These are phyloP conservation scores for Drosophila subquinaria DNA, from an alignment of 2,888 invertebrate genomes.

Conservation along the genomic window DNA sequence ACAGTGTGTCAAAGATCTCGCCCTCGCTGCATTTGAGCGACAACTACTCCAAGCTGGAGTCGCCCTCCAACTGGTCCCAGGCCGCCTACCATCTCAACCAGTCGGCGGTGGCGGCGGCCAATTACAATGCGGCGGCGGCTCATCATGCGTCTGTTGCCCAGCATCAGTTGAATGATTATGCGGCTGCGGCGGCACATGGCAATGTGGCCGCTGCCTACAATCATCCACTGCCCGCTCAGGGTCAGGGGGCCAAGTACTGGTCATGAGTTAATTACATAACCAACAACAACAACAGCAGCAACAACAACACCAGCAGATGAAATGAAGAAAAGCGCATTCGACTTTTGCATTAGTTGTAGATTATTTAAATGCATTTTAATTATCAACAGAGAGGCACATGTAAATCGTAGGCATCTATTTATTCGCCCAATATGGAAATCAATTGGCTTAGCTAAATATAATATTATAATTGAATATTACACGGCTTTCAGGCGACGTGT, in stretches of 20 bases:
- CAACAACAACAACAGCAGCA: not conserved
- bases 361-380: constrained; percentile 29
- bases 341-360: constrained; percentile 19
- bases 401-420: constrained; percentile 50
- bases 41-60: constrained; percentile 84
- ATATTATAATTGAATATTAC: constrained; percentile 36
- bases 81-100: constrained; percentile 84
- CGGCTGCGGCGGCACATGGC: constrained; percentile 81
- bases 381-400: constrained; percentile 62
- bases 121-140: constrained; percentile 83
- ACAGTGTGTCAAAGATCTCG: constrained; percentile 85
- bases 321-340: not conserved
- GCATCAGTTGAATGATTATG: constrained; percentile 82
- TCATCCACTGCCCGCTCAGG: constrained; percentile 83
- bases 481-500: constrained; percentile 57
- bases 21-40: constrained; percentile 84
- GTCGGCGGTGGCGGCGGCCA: constrained; percentile 82
- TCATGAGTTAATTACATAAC: constrained; percentile 65
- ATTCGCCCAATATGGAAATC: constrained; percentile 43
- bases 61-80: constrained; percentile 84
- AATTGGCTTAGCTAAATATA: constrained; percentile 62
- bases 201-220: constrained; percentile 83
- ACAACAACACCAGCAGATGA: not conserved
- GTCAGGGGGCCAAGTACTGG: constrained; percentile 83
- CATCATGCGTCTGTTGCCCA: constrained; percentile 75